Percentiles rank a stretch among this genome's conserved stretches.
These are phyloP conservation scores for Colinus virginianus DNA, from an alignment of 2,113 vertebrate species.

Conservation along the genomic window DNA sequence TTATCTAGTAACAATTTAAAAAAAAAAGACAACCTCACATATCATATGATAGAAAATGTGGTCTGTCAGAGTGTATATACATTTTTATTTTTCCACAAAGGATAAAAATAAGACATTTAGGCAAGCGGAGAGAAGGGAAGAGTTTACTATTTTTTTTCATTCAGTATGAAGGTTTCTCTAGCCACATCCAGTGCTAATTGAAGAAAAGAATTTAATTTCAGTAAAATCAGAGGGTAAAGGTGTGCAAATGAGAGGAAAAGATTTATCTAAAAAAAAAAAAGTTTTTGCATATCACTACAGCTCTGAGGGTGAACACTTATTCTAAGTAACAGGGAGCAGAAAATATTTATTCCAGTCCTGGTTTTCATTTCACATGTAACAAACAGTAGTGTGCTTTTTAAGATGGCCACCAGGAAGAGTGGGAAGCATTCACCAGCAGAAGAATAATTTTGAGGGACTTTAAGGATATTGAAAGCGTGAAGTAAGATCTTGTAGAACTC, in stretches of 20 bases:
- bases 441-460: background rate
- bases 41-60: background rate
- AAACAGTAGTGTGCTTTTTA: background rate
- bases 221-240: background rate
- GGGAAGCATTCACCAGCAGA: background rate
- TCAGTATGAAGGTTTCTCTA: background rate
- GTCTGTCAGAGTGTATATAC: background rate
- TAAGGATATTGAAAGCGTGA: background rate
- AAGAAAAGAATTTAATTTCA: background rate
- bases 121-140: background rate
- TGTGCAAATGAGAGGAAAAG: background rate
- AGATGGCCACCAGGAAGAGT: background rate
- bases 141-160: background rate
- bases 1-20: background rate
- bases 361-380: rapidly evolving
- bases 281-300: background rate
- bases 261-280: background rate
- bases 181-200: background rate
- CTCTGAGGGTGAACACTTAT: background rate
- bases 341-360: background rate
- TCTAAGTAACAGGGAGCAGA: background rate
- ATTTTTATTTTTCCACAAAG: background rate
- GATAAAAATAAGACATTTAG: background rate
- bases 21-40: background rate
- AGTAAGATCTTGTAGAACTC: background rate